A percentile compares a stretch with the other conserved stretches of the same genome.
Conservation (phyloP, 92 coral and sea anemone species). For the Nematostella vectensis region DNA sequence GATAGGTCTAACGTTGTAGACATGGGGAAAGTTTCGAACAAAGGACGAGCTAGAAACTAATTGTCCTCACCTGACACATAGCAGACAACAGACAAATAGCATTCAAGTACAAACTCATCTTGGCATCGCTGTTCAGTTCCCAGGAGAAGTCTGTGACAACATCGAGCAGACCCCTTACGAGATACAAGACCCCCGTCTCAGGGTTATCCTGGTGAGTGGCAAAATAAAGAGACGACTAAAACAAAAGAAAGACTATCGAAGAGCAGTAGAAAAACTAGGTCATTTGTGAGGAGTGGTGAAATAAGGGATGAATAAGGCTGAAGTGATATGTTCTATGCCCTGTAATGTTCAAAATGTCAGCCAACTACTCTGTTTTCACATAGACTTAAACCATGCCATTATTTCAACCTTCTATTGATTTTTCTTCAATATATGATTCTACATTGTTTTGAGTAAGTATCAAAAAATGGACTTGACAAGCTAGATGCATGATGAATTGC, state of each 20-base stretch:
- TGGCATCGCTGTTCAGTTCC: conserved; percentile 86
- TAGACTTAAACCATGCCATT: too few relatives aligned
- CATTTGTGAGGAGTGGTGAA: background rate
- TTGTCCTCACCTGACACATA: conserved; percentile 69
- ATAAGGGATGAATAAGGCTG: too few relatives aligned
- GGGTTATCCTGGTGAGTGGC: conserved; percentile 70
- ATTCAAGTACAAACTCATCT: conserved; percentile 83
- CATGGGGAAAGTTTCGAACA: background rate
- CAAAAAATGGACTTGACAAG: too few relatives aligned
- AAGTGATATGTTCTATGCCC: too few relatives aligned
- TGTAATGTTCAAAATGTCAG: too few relatives aligned
- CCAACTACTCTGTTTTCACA: too few relatives aligned
- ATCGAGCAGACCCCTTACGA: conserved; percentile 83
- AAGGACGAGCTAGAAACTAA: background rate
- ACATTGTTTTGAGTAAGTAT: too few relatives aligned
- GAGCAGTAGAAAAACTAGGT: background rate
- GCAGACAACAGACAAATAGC: conserved; percentile 84
- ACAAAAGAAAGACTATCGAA: background rate
- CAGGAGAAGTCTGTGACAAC: conserved; percentile 87
- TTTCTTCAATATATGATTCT: too few relatives aligned
- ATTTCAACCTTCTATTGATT: too few relatives aligned
- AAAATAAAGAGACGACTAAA: background rate
- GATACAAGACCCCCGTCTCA: conserved; percentile 86
- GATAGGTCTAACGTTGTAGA: too few relatives aligned
- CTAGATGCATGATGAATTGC: too few relatives aligned